Conservation (phyloP, 1,140 invertebrate species). For the Nasonia vitripennis region DNA sequence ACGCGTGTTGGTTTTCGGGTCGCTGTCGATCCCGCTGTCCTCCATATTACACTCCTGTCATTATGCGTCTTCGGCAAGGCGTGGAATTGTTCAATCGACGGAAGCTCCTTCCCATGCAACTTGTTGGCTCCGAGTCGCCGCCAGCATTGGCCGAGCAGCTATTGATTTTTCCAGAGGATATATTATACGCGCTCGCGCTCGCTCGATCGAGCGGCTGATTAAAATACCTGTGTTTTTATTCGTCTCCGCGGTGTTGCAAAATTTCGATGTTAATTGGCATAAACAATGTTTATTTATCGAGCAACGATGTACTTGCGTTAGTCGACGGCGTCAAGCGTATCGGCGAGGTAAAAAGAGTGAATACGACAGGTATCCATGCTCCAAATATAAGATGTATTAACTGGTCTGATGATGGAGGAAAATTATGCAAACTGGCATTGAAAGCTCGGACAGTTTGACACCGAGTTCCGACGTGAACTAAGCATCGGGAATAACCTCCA, state of each 20-base stretch:
- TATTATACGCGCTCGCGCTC: background rate
- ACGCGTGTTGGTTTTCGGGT: slow-evolving; percentile 73
- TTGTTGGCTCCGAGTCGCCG: slow-evolving; percentile 57
- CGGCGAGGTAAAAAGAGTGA: background rate
- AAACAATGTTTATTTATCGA: no score
- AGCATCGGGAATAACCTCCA: slow-evolving; percentile 25
- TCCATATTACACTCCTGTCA: slow-evolving; percentile 71
- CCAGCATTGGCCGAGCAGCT: slow-evolving; percentile 12
- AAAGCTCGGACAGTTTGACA: background rate
- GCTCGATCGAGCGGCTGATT: background rate
- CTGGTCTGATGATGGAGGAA: background rate
- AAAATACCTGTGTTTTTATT: background rate
- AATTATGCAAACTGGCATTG: background rate
- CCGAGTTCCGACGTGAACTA: background rate
- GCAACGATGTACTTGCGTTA: no score
- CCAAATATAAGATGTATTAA: no score
- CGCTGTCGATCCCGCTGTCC: slow-evolving; percentile 81
- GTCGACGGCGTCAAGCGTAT: no score
- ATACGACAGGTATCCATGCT: no score
- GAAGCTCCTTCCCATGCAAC: slow-evolving; percentile 53
- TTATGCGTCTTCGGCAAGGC: background rate
- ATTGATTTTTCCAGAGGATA: slow-evolving; percentile 42
- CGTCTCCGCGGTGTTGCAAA: background rate
- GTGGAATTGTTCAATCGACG: background rate
- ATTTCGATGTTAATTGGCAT: no score